Percentiles rank a stretch among this genome's conserved stretches.
Conservation (phyloP, 2,888 invertebrate genomes). For the Pseudanteris insignis region DNA sequence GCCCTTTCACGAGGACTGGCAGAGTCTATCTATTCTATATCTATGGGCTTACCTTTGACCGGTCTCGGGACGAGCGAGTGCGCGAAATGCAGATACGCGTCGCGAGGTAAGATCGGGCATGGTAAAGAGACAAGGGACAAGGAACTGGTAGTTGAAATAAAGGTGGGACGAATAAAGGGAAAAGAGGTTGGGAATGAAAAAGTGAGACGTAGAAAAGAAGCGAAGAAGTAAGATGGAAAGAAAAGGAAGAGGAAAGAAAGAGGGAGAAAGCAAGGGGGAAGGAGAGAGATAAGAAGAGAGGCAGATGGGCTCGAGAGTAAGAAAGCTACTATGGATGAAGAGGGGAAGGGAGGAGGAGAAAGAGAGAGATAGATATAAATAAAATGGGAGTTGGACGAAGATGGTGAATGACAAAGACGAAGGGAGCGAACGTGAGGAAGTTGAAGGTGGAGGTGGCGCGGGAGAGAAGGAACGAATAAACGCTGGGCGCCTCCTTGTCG, state of each 20-base stretch:
- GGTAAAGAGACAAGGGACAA: slow-evolving; percentile 46
- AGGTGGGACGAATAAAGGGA: slow-evolving; percentile 43
- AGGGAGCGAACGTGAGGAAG: slow-evolving; percentile 10
- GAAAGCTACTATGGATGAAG: slow-evolving; percentile 13
- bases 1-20: not conserved
- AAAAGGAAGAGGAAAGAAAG: slow-evolving; percentile 17
- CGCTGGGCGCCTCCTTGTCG: slow-evolving; percentile 43
- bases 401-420: too few relatives aligned
- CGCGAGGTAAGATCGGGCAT: slow-evolving; percentile 49
- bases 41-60: slow-evolving; percentile 49
- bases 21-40: not conserved
- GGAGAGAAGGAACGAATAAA: slow-evolving; percentile 35
- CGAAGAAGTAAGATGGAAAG: slow-evolving; percentile 21
- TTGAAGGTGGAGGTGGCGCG: slow-evolving; percentile 37
- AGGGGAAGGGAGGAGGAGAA: slow-evolving; percentile 1
- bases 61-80: slow-evolving; percentile 43
- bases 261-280: slow-evolving; percentile 1
- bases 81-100: slow-evolving; percentile 51
- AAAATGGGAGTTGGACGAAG: slow-evolving; percentile 8
- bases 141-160: slow-evolving; percentile 38
- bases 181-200: slow-evolving; percentile 12
- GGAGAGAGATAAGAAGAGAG: slow-evolving; percentile 5
- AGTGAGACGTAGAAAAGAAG: slow-evolving; percentile 24
- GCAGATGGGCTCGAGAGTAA: slow-evolving; percentile 14
- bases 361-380: not conserved